A percentile compares a stretch with the other conserved stretches of the same genome.
phyloP scores from a whole-genome alignment of 2,113 vertebrate species.

The Psilopogon haemacephalus region DNA sequence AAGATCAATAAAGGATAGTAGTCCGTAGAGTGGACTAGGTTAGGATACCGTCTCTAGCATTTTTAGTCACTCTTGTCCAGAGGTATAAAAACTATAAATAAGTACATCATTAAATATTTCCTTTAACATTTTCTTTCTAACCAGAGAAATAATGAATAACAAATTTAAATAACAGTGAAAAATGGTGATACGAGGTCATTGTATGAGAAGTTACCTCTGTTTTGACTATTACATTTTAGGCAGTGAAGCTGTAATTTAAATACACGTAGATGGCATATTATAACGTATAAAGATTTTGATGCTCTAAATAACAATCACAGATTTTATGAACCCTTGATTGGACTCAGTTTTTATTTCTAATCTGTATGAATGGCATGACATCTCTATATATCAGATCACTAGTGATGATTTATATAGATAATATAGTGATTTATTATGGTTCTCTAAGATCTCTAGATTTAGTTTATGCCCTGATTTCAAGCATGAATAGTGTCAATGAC shows the following conservation, averaged over 20 bases:
- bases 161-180: background rate
- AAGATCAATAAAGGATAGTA: too few species aligned
- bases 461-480: slow-evolving; percentile 37
- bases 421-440: slow-evolving; percentile 25
- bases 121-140: background rate
- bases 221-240: background rate
- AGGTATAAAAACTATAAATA: background rate
- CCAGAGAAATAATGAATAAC: background rate
- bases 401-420: slow-evolving; percentile 31
- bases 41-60: fast-evolving
- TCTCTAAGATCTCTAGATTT: background rate
- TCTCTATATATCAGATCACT: slow-evolving; percentile 6
- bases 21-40: too few species aligned
- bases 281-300: background rate
- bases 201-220: background rate
- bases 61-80: background rate
- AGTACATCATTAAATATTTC: background rate
- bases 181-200: background rate
- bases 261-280: background rate
- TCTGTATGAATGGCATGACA: slow-evolving; percentile 14
- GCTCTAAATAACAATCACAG: background rate
- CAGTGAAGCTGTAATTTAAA: background rate
- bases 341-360: slow-evolving; percentile 37
- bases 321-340: background rate
- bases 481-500: background rate